A percentile compares a stretch with the other conserved stretches of the same genome.
Conservation (phyloP, 2,888 invertebrate species). For the Nesidiocoris tenuis region DNA sequence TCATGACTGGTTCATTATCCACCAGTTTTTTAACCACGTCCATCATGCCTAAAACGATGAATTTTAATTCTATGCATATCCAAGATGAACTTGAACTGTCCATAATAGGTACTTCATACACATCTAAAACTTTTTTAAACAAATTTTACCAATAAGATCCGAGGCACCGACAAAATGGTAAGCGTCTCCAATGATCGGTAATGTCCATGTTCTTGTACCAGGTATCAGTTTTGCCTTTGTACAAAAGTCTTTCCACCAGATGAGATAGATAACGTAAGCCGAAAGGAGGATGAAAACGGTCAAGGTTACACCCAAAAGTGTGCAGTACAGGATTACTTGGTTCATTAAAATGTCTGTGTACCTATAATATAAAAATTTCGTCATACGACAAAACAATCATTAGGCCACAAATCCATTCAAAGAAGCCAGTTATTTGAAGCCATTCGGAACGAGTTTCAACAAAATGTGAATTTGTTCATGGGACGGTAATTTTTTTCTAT, state of each 20-base stretch:
- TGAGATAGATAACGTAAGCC: not conserved
- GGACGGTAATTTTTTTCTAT: no score
- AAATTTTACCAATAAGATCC: constrained; percentile 8
- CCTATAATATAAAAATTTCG: no score
- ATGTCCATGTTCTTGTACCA: not conserved
- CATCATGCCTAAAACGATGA: constrained; percentile 1
- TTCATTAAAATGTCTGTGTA: no score
- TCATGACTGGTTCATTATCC: not conserved
- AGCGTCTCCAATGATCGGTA: not conserved
- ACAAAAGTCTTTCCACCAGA: not conserved
- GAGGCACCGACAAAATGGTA: not conserved
- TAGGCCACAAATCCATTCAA: no score
- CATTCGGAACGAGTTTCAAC: no score
- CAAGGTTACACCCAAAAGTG: not conserved
- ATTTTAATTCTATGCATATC: not conserved
- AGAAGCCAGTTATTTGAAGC: no score
- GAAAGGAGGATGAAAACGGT: not conserved
- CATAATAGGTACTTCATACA: no score
- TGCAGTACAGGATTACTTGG: not conserved
- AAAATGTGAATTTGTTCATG: no score
- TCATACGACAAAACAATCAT: no score
- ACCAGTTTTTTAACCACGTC: not conserved
- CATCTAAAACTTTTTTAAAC: no score
- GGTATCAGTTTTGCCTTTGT: not conserved
- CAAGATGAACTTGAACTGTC: not conserved